phyloP scores from a whole-genome alignment of 2,113 vertebrate species.

The Numida meleagris region DNA sequence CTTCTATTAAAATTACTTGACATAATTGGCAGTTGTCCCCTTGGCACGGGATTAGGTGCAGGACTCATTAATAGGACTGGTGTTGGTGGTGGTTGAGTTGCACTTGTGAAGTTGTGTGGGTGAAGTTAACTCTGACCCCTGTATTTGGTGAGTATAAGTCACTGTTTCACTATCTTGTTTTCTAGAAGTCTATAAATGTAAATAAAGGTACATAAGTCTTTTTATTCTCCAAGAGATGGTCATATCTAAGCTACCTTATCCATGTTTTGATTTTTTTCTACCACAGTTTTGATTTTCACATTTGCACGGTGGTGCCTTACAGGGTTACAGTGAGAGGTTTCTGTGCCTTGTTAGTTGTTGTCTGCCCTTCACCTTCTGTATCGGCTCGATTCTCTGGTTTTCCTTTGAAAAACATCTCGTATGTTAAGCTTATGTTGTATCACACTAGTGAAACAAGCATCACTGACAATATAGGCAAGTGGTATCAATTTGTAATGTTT shows the following conservation, averaged over 20 bases:
- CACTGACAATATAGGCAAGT: not conserved
- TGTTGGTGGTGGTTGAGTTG: not conserved
- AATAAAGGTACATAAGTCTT: not conserved
- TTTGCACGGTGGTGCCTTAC: conserved; percentile 62
- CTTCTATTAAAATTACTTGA: conserved; percentile 15
- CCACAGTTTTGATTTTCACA: not conserved
- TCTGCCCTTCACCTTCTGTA: not conserved
- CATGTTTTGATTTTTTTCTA: not conserved
- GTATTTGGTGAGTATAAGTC: not conserved
- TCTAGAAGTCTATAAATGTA: conserved; percentile 25
- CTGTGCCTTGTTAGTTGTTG: conserved; percentile 70
- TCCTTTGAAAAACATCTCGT: conserved; percentile 9
- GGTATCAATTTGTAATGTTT: conserved; percentile 44
- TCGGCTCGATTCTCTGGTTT: conserved; percentile 30
- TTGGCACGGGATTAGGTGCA: conserved; percentile 19
- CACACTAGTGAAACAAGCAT: not conserved
- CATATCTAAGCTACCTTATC: conserved; percentile 6
- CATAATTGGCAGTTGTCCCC: not conserved
- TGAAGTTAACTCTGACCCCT: not conserved
- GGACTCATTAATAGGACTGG: not conserved
- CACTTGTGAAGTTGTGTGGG: not conserved
- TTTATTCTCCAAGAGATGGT: conserved; percentile 37
- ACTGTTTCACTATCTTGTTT: not conserved
- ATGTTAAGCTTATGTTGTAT: conserved; percentile 39
- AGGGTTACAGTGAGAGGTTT: conserved; percentile 23